phyloP scores from a whole-genome alignment of 2,113 vertebrate species.

The Pachypanchax playfairii region DNA sequence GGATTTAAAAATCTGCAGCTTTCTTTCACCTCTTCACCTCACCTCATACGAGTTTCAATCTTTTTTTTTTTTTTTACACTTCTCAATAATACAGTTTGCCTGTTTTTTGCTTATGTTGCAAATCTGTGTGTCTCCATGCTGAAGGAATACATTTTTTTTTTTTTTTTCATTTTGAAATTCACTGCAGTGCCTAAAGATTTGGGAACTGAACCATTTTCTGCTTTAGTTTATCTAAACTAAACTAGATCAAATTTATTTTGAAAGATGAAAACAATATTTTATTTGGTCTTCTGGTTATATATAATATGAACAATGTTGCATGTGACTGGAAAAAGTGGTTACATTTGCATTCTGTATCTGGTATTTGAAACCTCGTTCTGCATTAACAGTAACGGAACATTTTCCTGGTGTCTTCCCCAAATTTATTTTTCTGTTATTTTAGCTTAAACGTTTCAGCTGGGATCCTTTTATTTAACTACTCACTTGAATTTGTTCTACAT shows the following conservation, averaged over 20 bases:
- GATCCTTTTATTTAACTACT: background rate
- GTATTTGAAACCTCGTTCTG: background rate
- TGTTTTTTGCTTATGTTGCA: background rate
- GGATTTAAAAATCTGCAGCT: background rate
- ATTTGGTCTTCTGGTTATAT: background rate
- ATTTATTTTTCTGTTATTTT: background rate
- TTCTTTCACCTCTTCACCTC: constrained; percentile 5
- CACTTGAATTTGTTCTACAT: background rate
- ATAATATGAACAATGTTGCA: too few relatives aligned
- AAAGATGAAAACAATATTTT: background rate
- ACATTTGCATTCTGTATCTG: too few relatives aligned
- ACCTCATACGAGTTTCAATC: background rate
- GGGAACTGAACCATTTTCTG: too few relatives aligned
- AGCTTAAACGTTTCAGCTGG: background rate
- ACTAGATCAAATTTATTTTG: too few relatives aligned
- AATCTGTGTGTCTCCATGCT: background rate
- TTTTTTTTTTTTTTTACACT: background rate
- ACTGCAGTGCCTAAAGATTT: background rate
- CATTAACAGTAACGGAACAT: background rate
- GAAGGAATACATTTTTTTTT: too few relatives aligned
- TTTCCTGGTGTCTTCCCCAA: background rate
- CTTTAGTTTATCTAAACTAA: too few relatives aligned
- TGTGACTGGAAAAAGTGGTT: too few relatives aligned
- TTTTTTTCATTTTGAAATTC: constrained; percentile 2
- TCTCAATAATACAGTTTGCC: constrained; percentile 4